phyloP scores from a whole-genome alignment of 2,888 invertebrate species.

The Machimus atricapillus region DNA sequence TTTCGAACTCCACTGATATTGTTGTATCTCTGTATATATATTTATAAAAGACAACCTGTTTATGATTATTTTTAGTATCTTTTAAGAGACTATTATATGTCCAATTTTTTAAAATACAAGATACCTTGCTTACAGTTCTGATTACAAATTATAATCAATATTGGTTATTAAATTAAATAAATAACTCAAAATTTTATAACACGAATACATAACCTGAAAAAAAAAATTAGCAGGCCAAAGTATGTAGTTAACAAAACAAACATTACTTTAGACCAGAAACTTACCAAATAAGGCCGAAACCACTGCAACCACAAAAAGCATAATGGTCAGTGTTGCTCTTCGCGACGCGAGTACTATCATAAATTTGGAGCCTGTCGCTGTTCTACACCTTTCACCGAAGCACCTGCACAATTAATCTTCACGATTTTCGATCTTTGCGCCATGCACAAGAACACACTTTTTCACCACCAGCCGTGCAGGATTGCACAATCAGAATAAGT shows the following conservation, averaged over 20 bases:
- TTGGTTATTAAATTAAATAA: no score
- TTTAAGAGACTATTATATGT: no score
- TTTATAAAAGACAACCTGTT: not conserved
- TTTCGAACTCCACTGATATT: not conserved
- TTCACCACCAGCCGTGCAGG: not conserved
- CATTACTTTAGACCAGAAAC: not conserved
- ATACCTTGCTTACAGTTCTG: not conserved
- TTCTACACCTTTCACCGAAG: not conserved
- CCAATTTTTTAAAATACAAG: not conserved
- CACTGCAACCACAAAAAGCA: not conserved
- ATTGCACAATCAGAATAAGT: not conserved
- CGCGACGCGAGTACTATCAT: not conserved
- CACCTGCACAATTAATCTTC: constrained; percentile 1
- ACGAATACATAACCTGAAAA: not conserved
- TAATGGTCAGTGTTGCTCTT: not conserved
- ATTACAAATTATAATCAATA: no score
- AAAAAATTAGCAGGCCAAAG: not conserved
- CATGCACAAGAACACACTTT: constrained; percentile 2
- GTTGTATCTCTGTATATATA: not conserved
- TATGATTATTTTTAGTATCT: not conserved
- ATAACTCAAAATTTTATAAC: not conserved
- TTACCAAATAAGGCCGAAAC: not conserved
- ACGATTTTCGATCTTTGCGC: not conserved
- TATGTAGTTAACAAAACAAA: not conserved
- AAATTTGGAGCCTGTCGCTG: not conserved